A percentile compares a stretch with the other conserved stretches of the same genome.
Evolutionary conservation across 2,797 vertebrate genomes (phyloP).

Genomic region (Cossypha heuglini): DNA sequence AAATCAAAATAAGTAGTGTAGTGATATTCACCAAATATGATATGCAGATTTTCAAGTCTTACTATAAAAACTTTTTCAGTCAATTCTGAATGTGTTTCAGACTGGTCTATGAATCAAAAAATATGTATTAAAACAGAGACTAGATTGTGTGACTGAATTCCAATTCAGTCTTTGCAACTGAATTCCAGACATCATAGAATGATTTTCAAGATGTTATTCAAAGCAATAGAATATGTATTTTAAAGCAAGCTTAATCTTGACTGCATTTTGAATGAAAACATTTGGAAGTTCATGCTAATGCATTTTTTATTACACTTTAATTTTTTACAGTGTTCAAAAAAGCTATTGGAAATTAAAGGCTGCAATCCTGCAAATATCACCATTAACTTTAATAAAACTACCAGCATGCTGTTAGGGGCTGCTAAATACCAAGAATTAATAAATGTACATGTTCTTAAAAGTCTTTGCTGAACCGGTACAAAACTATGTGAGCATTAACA

Average conservation of each 20-base stretch:
- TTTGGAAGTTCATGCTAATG: background rate
- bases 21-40: background rate
- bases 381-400: background rate
- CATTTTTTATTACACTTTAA: background rate
- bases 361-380: background rate
- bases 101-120: background rate
- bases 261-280: background rate
- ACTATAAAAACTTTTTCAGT: background rate
- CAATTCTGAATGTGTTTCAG: background rate
- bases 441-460: background rate
- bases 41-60: background rate
- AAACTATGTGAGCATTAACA: background rate
- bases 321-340: background rate
- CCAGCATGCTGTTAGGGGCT: background rate
- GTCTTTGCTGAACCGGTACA: background rate
- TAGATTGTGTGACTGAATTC: conserved; percentile 12
- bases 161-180: background rate
- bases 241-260: background rate
- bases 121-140: background rate
- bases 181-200: background rate
- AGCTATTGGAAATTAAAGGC: background rate
- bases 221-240: background rate
- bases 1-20: background rate
- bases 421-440: background rate
- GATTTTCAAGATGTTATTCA: conserved; percentile 26